Evolutionary conservation across 2,797 vertebrate species (phyloP), one percentile per base, ranked within the genome.

Genomic region (Dendrocincla tyrannina): DNA sequence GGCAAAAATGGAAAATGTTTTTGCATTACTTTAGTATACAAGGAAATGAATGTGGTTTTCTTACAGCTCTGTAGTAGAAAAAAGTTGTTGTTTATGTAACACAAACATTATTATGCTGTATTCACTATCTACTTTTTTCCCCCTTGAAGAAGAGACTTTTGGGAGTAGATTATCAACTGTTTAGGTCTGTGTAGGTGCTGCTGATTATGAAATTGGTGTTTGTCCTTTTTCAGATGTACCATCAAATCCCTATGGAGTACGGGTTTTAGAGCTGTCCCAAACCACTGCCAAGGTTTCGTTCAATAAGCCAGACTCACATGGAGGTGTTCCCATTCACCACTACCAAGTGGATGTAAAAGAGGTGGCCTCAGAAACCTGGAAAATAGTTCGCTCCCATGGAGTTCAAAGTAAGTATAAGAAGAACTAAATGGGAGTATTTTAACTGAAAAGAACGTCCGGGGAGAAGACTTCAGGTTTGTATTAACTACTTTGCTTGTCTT

Each of bases 331-430:
- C 67, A 99, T 99, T 93, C 98, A 99, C 95, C 99, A 99, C 97
- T 99, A 99, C 96, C 98, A 99, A 98, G 99, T 99, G 95, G 98
- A 99, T 98, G 98, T 99, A 96, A 99, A 99, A 97, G 99, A 99
- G 93, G 97, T 98, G 46, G 96, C 98, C 56, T 98, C 98, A 9
- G 98, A 99, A 92, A 99, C 98, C 60, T 99, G 99, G 99, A 99
- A 98, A 97, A 98, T 99, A 93, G 98, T 99, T 80, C 98, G 96
- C 96, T 99, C 99, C 24, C 99, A 99, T 98, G 99, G 99, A 95
- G 98, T 98, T 93, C 99, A 99, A 97, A 99, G 99, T 99, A 95
- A 99, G 99, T 99, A 72, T 23, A 3, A 5, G 35, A 84, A 68
- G 52, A 78, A 44, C 41, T 13, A 73, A 94, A 37, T 17, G 4